Conservation (phyloP, 2,113 vertebrate species). For the Pedetes capensis region DNA sequence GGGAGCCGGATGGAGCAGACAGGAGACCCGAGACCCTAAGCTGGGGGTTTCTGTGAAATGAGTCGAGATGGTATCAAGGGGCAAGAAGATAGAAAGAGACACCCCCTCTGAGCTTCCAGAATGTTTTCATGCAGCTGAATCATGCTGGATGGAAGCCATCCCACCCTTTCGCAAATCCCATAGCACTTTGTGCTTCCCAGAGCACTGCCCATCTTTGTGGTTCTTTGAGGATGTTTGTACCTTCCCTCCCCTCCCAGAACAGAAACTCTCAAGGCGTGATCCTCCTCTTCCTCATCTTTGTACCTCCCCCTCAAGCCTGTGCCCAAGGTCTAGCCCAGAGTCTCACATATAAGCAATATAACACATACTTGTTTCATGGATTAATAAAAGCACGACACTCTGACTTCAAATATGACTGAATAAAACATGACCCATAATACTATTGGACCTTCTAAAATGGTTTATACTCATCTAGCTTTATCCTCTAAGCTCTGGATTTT, state of each 20-base stretch:
- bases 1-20: background rate
- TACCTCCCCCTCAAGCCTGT: background rate
- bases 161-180: conserved; percentile 3
- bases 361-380: conserved; percentile 25
- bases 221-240: background rate
- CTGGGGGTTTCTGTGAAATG: background rate
- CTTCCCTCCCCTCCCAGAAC: background rate
- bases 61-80: background rate
- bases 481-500: background rate
- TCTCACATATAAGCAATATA: background rate
- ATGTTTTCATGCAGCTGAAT: conserved; percentile 14
- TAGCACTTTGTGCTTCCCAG: background rate
- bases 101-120: background rate
- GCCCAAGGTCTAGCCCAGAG: background rate
- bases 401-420: background rate
- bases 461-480: background rate
- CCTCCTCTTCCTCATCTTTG: background rate
- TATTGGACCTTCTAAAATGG: background rate
- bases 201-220: background rate
- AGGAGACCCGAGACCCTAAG: background rate
- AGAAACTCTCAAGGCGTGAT: background rate
- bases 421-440: background rate
- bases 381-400: background rate
- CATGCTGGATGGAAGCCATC: background rate
- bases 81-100: background rate